Base-by-base conservation (phyloP, 2,113 vertebrate genomes). In the Oxyura jamaicensis region DNA sequence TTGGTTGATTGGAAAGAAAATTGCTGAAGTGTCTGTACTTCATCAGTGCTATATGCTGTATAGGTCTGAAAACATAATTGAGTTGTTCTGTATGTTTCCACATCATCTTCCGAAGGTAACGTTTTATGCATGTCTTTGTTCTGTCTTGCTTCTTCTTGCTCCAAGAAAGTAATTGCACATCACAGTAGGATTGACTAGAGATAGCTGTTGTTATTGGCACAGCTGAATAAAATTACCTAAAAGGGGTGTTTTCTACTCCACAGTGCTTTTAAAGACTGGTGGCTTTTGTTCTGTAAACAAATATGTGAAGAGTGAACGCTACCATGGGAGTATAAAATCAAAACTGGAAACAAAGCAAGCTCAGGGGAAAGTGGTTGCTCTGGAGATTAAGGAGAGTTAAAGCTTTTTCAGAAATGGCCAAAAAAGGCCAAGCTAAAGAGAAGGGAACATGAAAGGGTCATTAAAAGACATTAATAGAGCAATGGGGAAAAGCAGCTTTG, bases 281-380 rank as follows among this genome's bases (percentile, higher is more conserved):
- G 88, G 66, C 50, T 96, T 96, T 97, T 96, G 93, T 96, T 96
- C 92, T 96, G 88, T 96, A 96, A 97, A 95, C 92, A 96, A 95
- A 88, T 95, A 86, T 33, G 81, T 76, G 93, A 93, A 90, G 81
- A 94, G 69, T 22, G 83, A 96, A 59, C 0, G 2, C 90, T 93
- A 69, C 91, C 86, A 94, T 79, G 95, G 92, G 91, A 96, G 90
- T 85, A 56, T 66, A 93, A 93, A 95, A 92, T 94, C 88, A 94
- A 78, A 96, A 92, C 67, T 92, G 92, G 86, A 92, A 95, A 96
- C 93, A 91, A 87, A 90, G 75, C 3, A 2, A 85, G 78, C 87
- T 87, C 36, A 56, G 90, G 86, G 91, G 87, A 94, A 90, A 94
- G 87, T 76, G 56, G 81, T 79, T 84, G 46, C 92, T 95, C 84